Evolutionary conservation across 37 sponge, comb jelly and placozoan species (phyloP), one percentile per base, ranked within the genome.

Genomic region (Oopsacas minuta): DNA sequence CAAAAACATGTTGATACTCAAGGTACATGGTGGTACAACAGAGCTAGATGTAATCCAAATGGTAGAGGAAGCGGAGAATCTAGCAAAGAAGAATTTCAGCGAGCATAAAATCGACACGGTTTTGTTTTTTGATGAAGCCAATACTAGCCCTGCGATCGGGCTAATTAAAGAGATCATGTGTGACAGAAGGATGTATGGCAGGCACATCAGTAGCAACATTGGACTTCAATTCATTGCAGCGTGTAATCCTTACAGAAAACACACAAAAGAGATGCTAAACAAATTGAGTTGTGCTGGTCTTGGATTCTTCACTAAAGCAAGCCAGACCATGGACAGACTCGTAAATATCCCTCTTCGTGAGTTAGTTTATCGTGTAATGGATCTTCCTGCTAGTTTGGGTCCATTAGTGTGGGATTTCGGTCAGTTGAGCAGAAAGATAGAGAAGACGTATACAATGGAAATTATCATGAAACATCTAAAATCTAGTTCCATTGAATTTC

Each of bases 111-210:
- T 90, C 35, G 88, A 92, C 82, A 97, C 95, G 28, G 90, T 97
- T 10, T 82, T 94, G 15, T 97, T 97, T 88, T 97, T 97, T 91
- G 99, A 97, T 88, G 99, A 97, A 88, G 99, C 99, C n/a, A 97
- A 97, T 86, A 94, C 99, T 20, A 97, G 92, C 38, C 94, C 93
- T 39, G 92, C 90, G 34, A 85, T 96, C 83, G 94, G 92, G 38
- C 88, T 97, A 84, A 97, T 97, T 46, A 97, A 94, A 42, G 98
- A 97, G 90, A 90, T 97, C 83, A 94, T 97, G 95, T 97, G 98
- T 93, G 94, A 97, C 61, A 83, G 87, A 28, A 88, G 93, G 36
- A 36, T 97, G 38, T 81, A 90, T 46, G 98, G 98, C 15, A 82
- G 85, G 53, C 82, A 87, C 23, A 88, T 97, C 53, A 86, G 84